Conservation (phyloP, 2,113 vertebrate species). For the Leptobrachium ailaonicum region DNA sequence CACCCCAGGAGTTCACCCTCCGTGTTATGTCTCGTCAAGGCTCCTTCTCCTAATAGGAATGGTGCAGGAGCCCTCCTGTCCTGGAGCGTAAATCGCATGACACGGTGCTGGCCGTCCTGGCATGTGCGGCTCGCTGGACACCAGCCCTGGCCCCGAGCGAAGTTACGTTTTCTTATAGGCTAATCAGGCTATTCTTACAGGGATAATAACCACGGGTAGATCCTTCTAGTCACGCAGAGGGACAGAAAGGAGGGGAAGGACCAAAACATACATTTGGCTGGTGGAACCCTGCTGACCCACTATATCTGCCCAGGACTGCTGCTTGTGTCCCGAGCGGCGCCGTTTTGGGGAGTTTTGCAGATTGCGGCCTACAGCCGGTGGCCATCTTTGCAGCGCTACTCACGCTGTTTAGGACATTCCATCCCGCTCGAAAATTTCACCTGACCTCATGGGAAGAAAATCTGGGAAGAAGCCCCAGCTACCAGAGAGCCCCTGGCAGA, state of each 20-base stretch:
- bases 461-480: too few species aligned
- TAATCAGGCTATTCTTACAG: slow-evolving; percentile 77
- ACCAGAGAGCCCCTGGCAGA: too few species aligned
- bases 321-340: too few species aligned
- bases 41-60: slow-evolving; percentile 6
- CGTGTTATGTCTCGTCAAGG: background rate
- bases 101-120: slow-evolving; percentile 69
- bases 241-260: background rate
- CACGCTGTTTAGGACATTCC: too few species aligned
- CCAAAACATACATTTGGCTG: too few species aligned
- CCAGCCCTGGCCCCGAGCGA: slow-evolving; percentile 75
- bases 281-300: too few species aligned
- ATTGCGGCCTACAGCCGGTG: too few species aligned
- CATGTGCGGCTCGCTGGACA: slow-evolving; percentile 64
- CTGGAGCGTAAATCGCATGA: slow-evolving; percentile 70
- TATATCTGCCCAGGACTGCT: too few species aligned
- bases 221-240: slow-evolving; percentile 65
- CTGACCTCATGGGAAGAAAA: too few species aligned
- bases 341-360: too few species aligned
- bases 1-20: slow-evolving; percentile 11
- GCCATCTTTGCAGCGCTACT: too few species aligned
- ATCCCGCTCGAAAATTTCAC: too few species aligned
- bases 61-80: background rate
- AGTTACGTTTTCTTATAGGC: slow-evolving; percentile 74
- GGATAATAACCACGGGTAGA: slow-evolving; percentile 73